Conservation (phyloP, 2,113 vertebrate species). For the Genyomyrus donnyi region DNA sequence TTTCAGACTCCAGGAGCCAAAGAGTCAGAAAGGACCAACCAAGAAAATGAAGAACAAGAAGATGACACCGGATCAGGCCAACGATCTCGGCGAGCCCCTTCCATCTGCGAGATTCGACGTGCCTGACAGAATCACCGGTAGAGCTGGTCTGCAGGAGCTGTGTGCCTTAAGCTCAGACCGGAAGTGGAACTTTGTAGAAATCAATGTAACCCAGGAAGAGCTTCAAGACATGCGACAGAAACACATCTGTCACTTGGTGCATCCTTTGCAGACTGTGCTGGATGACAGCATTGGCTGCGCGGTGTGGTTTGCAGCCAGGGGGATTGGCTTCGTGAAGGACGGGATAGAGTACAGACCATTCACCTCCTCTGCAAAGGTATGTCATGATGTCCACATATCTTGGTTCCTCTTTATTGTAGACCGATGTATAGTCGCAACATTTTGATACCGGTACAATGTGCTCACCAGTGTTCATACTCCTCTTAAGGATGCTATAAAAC, state of each 20-base stretch:
- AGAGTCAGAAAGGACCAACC: slow-evolving; percentile 23
- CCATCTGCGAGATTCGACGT: slow-evolving; percentile 54
- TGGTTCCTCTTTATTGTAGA: neutral
- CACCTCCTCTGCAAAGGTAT: slow-evolving; percentile 78
- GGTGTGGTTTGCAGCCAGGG: slow-evolving; percentile 91
- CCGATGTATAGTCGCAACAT: neutral
- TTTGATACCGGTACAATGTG: neutral
- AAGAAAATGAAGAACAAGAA: slow-evolving; percentile 33
- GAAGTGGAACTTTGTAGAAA: slow-evolving; percentile 90
- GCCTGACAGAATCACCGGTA: slow-evolving; percentile 83
- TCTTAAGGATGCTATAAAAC: neutral
- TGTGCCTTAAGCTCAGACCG: slow-evolving; percentile 64
- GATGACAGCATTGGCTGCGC: slow-evolving; percentile 96
- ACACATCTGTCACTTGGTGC: slow-evolving; percentile 68
- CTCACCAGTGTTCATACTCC: neutral
- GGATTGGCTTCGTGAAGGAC: slow-evolving; percentile 58
- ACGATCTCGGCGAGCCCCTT: neutral
- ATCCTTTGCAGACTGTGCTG: slow-evolving; percentile 80
- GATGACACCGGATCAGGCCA: slow-evolving; percentile 20
- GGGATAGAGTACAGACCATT: slow-evolving; percentile 50
- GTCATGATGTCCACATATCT: neutral
- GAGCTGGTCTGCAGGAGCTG: slow-evolving; percentile 74
- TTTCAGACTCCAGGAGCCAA: slow-evolving; percentile 61
- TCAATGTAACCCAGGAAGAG: slow-evolving; percentile 77
- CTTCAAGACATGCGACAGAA: slow-evolving; percentile 63